Base-by-base conservation (phyloP, 2,888 invertebrate species). In the Masnerella sp. region DNA sequence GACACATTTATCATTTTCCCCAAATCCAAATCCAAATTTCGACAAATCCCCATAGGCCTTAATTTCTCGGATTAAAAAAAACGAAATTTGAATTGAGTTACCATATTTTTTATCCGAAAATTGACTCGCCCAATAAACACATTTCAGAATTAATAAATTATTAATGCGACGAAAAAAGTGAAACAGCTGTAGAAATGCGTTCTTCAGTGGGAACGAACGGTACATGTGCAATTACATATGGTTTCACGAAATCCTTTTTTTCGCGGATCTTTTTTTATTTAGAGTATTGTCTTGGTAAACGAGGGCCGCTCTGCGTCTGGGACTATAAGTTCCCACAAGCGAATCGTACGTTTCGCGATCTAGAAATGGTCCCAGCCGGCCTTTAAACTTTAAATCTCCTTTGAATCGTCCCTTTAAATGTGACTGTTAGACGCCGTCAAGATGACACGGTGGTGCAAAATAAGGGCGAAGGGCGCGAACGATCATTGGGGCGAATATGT, bases 301-400 rank as follows among this genome's bases (percentile, higher is more conserved):
- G 54, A 54, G 65, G 54, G 65, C 47, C 52, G 17, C 38, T 65
- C 43, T 8, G 45, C 45, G 30, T 36, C 25, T 22, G 22, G 20
- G 15, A 8, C n/a, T 12, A 14, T 20, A 14, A 20, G 32, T 62
- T 51, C 61, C 42, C 61, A 62, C 22, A 51, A 52, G 34, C 32
- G 34, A 17, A 18, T 32, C n/a, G 20, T 59, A 22, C 47, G 47
- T 47, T 59, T 59, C 45, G 38, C 59, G 45, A 59, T 22, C 30
- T 47, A 28, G 38, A 59, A 43, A 43, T 32, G 18, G 40, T 42
- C 32, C 67, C 42, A 67, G 58, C 67, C 67, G 58, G 68, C 51
- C 59, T 84, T 83, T 83, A 80, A 82, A 84, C 79, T 82, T 82
- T 80, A 81, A 81, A 83, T 84, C 79, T 78, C 80, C 61, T 40